These are phyloP conservation scores for Athalia cordata DNA, from an alignment of 2,888 invertebrate species.

Conservation along the genomic window DNA sequence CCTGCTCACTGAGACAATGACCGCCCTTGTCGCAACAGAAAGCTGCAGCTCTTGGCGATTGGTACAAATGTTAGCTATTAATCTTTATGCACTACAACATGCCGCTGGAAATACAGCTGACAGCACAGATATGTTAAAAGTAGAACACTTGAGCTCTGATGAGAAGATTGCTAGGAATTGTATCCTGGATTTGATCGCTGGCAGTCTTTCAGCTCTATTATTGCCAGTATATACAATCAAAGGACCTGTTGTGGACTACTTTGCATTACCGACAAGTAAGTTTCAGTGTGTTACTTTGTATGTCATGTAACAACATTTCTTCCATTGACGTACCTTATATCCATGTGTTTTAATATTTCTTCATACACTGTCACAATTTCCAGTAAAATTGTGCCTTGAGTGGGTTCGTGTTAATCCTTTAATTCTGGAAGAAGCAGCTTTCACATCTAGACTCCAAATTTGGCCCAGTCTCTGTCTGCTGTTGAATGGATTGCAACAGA, in stretches of 20 bases:
- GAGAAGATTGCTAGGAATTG: conserved; percentile 78
- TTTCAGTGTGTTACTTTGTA: conserved; percentile 46
- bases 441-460: conserved; percentile 80
- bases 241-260: conserved; percentile 79
- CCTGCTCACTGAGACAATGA: conserved; percentile 82
- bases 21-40: conserved; percentile 86
- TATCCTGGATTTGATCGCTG: conserved; percentile 79
- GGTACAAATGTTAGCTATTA: conserved; percentile 86
- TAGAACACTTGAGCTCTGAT: conserved; percentile 75
- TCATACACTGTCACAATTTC: conserved; percentile 54
- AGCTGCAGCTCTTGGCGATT: conserved; percentile 85
- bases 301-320: not conserved
- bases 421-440: conserved; percentile 76
- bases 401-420: conserved; percentile 80
- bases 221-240: conserved; percentile 83
- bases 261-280: conserved; percentile 82
- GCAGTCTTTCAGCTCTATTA: conserved; percentile 81
- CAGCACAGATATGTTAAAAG: conserved; percentile 71
- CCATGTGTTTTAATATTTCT: conserved; percentile 1
- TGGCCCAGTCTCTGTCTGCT: conserved; percentile 88
- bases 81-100: conserved; percentile 83
- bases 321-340: conserved; percentile 9
- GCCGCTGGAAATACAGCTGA: conserved; percentile 72
- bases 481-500: conserved; percentile 80
- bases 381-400: conserved; percentile 85